Percentiles rank a stretch among this genome's conserved stretches.
Evolutionary conservation across 2,888 invertebrate genomes (phyloP).

Genomic region (Apotomis capreana): DNA sequence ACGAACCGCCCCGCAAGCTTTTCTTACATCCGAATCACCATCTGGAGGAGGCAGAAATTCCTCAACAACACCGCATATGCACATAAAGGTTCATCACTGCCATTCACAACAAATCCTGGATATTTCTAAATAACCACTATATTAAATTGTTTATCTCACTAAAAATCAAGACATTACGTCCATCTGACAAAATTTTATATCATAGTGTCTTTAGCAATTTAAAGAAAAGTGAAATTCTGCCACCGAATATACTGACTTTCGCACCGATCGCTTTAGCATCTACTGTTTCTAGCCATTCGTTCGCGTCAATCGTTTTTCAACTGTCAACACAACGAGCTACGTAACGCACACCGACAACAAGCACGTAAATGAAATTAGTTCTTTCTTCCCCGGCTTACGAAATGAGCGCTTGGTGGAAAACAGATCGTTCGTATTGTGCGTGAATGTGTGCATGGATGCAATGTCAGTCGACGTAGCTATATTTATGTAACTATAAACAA

Average conservation of each 20-base stretch:
- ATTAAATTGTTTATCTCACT: conserved; percentile 30
- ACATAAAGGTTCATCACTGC: conserved; percentile 62
- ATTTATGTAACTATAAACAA: conserved; percentile 74
- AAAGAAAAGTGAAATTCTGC: conserved; percentile 31
- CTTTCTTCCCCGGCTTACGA: conserved; percentile 45
- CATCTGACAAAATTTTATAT: conserved; percentile 8
- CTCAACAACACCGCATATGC: conserved; percentile 65
- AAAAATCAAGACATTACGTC: conserved; percentile 1
- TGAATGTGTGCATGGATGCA: conserved; percentile 70
- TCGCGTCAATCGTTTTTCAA: conserved; percentile 39
- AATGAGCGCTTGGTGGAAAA: conserved; percentile 55
- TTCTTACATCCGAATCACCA: conserved; percentile 51
- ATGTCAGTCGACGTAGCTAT: conserved; percentile 62
- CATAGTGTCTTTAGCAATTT: conserved; percentile 31
- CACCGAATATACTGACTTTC: conserved; percentile 46
- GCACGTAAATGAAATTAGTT: conserved; percentile 39
- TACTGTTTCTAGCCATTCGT: conserved; percentile 23
- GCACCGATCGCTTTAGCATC: conserved; percentile 49
- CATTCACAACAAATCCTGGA: conserved; percentile 51
- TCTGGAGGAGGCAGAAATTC: conserved; percentile 49
- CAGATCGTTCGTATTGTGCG: conserved; percentile 52
- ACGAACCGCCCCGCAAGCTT: conserved; percentile 48
- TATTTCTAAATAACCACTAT: conserved; percentile 38
- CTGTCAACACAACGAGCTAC: conserved; percentile 38
- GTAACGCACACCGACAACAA: conserved; percentile 34